These are phyloP conservation scores for Rhamnusium bicolor DNA, from an alignment of 2,888 invertebrate species.

Conservation along the genomic window DNA sequence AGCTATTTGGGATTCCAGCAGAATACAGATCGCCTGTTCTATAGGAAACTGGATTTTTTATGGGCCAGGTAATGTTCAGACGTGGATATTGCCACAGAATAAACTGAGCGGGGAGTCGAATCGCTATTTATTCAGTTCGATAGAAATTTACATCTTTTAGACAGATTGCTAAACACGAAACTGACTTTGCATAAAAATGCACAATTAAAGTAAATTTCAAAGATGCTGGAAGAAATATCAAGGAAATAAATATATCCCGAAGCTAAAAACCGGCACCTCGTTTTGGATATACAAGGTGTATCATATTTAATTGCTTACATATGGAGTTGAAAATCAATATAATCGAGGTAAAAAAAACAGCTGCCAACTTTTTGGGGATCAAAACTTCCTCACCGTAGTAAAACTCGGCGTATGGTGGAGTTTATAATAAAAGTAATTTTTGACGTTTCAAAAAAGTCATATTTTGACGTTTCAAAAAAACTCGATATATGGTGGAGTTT, in stretches of 20 bases:
- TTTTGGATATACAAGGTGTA: background rate
- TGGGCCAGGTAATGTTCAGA: slow-evolving; percentile 68
- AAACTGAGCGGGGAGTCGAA: slow-evolving; percentile 36
- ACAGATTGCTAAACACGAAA: slow-evolving; percentile 40
- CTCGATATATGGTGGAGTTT: too few relatives aligned
- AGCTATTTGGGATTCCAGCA: slow-evolving; percentile 64
- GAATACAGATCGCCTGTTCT: slow-evolving; percentile 67
- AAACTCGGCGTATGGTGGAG: too few relatives aligned
- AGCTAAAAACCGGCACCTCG: background rate
- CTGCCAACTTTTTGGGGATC: too few relatives aligned
- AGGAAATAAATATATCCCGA: background rate
- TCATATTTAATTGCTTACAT: too few relatives aligned
- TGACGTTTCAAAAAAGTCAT: too few relatives aligned
- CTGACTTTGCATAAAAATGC: slow-evolving; percentile 44
- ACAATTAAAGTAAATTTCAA: slow-evolving; percentile 39
- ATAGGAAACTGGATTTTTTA: slow-evolving; percentile 66
- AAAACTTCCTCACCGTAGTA: too few relatives aligned
- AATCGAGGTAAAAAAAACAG: too few relatives aligned
- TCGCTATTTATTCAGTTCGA: slow-evolving; percentile 46
- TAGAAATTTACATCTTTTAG: slow-evolving; percentile 48
- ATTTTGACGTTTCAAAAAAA: too few relatives aligned
- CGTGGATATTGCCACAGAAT: slow-evolving; percentile 65
- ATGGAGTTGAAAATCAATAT: too few relatives aligned
- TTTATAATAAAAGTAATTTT: too few relatives aligned
- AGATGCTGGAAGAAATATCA: background rate